Evolutionary conservation across 2,888 invertebrate genomes (phyloP).

Genomic region (Meiosimyza platycephala): DNA sequence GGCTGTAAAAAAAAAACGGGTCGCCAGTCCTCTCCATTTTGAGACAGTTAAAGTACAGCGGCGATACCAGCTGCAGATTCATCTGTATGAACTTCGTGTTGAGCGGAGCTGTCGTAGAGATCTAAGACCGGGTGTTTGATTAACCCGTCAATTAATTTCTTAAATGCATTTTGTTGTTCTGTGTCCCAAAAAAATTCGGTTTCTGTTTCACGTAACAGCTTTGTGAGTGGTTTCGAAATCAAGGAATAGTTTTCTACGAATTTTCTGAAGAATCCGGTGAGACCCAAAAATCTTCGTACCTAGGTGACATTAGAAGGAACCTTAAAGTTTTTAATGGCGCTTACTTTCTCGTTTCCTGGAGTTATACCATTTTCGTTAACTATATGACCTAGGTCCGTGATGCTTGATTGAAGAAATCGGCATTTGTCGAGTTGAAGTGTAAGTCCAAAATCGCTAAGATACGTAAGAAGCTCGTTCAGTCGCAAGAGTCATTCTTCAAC

Average conservation of each 20-base stretch:
- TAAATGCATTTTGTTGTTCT: slow-evolving; percentile 14
- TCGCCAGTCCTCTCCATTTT: too few species aligned
- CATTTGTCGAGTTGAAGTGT: slow-evolving; percentile 43
- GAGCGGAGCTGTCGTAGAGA: too few species aligned
- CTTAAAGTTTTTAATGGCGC: slow-evolving; percentile 40
- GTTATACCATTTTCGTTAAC: slow-evolving; percentile 40
- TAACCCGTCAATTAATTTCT: slow-evolving; percentile 16
- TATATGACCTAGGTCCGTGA: slow-evolving; percentile 41
- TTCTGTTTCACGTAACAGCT: too few species aligned
- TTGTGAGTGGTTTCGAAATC: too few species aligned
- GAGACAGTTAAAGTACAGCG: too few species aligned
- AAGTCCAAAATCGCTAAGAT: slow-evolving; percentile 24
- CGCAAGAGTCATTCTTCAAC: slow-evolving; percentile 36
- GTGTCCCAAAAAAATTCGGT: too few species aligned
- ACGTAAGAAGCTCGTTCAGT: slow-evolving; percentile 34
- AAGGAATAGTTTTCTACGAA: too few species aligned
- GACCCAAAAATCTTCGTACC: slow-evolving; percentile 41
- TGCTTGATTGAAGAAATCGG: slow-evolving; percentile 40
- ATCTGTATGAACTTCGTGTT: too few species aligned
- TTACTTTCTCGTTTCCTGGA: slow-evolving; percentile 38
- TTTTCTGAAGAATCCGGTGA: slow-evolving; percentile 34
- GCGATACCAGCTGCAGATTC: too few species aligned
- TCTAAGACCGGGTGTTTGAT: too few species aligned
- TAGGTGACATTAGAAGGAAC: slow-evolving; percentile 37
- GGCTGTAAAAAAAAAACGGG: too few species aligned